Evolutionary conservation across 2,113 vertebrate genomes (phyloP), one percentile per base, ranked within the genome.

Genomic region (Tragelaphus strepsiceros): DNA sequence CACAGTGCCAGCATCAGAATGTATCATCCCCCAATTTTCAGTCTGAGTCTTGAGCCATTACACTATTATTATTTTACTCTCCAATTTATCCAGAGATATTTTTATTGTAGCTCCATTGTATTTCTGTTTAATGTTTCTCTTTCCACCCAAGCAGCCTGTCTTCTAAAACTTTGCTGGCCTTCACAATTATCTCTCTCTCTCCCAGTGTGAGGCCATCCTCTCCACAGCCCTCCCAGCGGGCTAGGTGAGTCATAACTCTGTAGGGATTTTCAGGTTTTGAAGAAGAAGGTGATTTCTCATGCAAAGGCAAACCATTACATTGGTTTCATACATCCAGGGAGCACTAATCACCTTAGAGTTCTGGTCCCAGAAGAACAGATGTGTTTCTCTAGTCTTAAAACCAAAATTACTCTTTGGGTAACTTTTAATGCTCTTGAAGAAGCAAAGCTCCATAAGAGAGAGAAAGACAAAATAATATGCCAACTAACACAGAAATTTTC

Each of bases 71-170:
- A 95, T 84, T 97, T 97, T 95, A 87, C 74, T 67, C 21, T 85
- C 71, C 53, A 61, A n/a, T 97, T 94, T 96, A 95, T 64, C 32
- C 64, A 86, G 22, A 64, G 8, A 91, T 64, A 49, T 26, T 96
- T 82, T 46, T 39, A 93, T 93, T 59, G 24, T 28, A 84, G 17
- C 51, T 78, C n/a, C 21, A 89, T 80, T 91, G 53, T 61, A 89
- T 77, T 91, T 97, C 88, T 82, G 91, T 97, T 92, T 88, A 93
- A 94, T 92, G 46, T 87, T 94, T 95, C 88, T 80, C 71, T 96
- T 94, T 82, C 71, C 62, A 87, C 77, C 51, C 86, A 95, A 89
- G 93, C 22, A 89, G 46, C 84, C 51, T 74, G 28, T 86, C 95
- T 95, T 96, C 88, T 92, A 67, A 96, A 92, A 64, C 21, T 22